These are phyloP conservation scores for Rhipidura dahli DNA, from an alignment of 2,113 vertebrate genomes.

Conservation along the genomic window DNA sequence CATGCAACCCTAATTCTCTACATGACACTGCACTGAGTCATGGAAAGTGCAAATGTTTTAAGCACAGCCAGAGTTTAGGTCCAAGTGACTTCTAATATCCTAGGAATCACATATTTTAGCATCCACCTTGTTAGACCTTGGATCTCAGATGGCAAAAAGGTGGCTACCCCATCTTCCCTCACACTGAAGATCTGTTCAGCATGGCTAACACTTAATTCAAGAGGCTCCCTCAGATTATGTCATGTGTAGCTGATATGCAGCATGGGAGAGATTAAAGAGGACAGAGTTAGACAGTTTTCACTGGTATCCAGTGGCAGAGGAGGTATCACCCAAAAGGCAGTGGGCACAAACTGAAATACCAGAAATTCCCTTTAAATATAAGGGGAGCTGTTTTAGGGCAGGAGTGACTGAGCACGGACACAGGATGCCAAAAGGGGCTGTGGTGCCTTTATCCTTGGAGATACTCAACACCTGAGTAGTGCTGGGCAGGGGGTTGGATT, in stretches of 20 bases:
- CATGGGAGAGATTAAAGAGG: not conserved
- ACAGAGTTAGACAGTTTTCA: not conserved
- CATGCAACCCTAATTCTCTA: not conserved
- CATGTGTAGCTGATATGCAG: not conserved
- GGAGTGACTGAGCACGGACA: not conserved
- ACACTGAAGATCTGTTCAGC: not conserved
- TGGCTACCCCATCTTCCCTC: not conserved
- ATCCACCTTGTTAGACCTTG: not conserved
- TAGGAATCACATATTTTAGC: not conserved
- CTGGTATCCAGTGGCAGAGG: not conserved
- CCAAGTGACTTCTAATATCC: not conserved
- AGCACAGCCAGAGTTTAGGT: not conserved
- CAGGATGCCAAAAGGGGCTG: not conserved
- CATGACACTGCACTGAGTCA: not conserved
- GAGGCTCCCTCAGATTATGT: not conserved
- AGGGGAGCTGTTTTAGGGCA: not conserved
- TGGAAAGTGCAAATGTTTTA: not conserved
- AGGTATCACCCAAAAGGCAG: not conserved
- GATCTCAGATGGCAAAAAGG: not conserved
- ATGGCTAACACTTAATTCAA: not conserved
- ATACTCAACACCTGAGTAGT: not conserved
- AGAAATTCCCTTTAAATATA: not conserved
- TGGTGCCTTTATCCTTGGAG: not conserved
- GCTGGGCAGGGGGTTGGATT: not conserved
- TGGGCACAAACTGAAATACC: not conserved